phyloP scores from a whole-genome alignment of 2,797 vertebrate genomes.

The Neosilurus mollespiculum region DNA sequence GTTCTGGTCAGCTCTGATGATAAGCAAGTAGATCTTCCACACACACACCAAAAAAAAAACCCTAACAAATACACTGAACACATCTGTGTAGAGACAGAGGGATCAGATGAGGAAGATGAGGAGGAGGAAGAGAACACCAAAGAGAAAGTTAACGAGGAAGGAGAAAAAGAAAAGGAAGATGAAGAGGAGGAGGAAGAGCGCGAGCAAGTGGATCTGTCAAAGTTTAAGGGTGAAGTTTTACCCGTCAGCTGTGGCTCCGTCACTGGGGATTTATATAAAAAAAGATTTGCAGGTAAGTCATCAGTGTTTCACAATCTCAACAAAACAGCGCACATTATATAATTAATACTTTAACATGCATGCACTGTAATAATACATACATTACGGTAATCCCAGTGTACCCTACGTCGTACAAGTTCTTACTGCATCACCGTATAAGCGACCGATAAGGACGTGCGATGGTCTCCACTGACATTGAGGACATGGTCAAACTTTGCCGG shows the following conservation, averaged over 20 bases:
- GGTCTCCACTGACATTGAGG: too few species aligned
- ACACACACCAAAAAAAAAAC: too few species aligned
- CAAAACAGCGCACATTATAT: too few species aligned
- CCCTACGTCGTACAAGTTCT: too few species aligned
- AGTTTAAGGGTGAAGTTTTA: conserved; percentile 30
- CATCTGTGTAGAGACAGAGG: neutral
- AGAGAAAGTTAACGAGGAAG: neutral
- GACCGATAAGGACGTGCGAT: too few species aligned
- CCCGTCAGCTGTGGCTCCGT: conserved; percentile 45
- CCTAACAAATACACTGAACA: neutral
- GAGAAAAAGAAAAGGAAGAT: neutral
- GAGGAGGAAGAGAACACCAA: neutral
- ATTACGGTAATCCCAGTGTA: too few species aligned
- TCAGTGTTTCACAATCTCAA: neutral
- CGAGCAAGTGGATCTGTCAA: conserved; percentile 6
- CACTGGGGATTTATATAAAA: conserved; percentile 32
- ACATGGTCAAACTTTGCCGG: too few species aligned
- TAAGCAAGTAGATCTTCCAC: neutral
- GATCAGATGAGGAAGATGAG: neutral
- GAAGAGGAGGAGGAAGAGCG: conserved; percentile 8
- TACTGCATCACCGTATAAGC: too few species aligned
- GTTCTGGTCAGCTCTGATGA: conserved; percentile 52
- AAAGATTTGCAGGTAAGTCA: conserved; percentile 39
- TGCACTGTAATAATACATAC: too few species aligned
- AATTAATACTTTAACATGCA: too few species aligned